Percentiles rank a stretch among this genome's conserved stretches.
Conservation (phyloP, 2,113 vertebrate species). For the Muntiacus muntjak region DNA sequence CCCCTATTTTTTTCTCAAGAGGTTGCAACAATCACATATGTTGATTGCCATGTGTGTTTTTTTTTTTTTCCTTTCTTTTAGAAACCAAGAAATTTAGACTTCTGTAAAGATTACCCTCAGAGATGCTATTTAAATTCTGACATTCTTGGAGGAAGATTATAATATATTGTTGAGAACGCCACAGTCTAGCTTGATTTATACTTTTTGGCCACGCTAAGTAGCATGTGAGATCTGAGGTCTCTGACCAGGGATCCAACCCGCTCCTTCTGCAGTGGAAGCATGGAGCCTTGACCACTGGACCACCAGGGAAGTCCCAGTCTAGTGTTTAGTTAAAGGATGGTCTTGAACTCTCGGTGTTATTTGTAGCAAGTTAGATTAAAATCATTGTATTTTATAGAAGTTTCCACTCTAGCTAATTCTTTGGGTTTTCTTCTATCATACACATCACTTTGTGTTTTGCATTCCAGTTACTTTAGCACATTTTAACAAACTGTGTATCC, state of each 20-base stretch:
- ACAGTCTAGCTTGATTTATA: background rate
- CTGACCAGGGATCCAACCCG: background rate
- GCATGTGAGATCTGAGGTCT: background rate
- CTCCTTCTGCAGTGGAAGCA: background rate
- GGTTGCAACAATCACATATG: background rate
- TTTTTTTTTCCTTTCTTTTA: background rate
- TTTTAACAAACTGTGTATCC: background rate
- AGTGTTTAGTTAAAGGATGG: background rate
- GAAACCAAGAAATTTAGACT: conserved; percentile 8
- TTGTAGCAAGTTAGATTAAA: background rate
- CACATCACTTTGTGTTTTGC: background rate
- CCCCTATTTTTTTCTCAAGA: background rate
- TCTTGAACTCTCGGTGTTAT: background rate
- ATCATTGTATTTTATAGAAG: background rate
- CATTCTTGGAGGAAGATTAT: background rate
- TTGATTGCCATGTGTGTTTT: background rate
- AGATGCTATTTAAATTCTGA: background rate
- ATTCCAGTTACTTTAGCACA: background rate
- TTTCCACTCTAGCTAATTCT: background rate
- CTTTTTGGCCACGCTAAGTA: background rate
- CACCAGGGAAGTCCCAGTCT: background rate
- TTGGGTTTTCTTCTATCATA: background rate
- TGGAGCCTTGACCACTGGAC: background rate
- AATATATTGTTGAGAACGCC: background rate
- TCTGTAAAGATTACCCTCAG: background rate